phyloP scores from a whole-genome alignment of 2,113 vertebrate species.

The Calypte anna region DNA sequence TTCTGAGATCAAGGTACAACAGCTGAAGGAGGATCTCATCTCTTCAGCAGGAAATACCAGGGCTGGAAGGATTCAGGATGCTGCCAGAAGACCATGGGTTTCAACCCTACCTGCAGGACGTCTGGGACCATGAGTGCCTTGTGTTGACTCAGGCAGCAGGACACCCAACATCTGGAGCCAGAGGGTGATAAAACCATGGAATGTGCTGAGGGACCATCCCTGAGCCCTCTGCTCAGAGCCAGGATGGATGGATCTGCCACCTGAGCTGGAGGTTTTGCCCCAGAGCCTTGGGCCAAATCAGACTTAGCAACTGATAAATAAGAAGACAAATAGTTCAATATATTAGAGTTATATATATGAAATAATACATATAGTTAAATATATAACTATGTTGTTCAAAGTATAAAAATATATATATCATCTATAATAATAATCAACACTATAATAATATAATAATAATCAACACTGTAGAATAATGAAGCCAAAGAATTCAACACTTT shows the following conservation, averaged over 20 bases:
- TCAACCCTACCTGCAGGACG: not conserved
- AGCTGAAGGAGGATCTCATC: not conserved
- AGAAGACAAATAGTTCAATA: too few relatives aligned
- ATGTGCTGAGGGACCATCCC: not conserved
- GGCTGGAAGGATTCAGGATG: not conserved
- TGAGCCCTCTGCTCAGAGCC: not conserved
- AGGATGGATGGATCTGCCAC: not conserved
- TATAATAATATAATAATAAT: too few relatives aligned
- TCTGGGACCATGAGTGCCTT: not conserved
- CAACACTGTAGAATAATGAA: not conserved
- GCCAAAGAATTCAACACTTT: accelerated
- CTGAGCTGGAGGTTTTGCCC: not conserved
- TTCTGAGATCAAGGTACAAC: not conserved
- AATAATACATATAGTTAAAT: too few relatives aligned
- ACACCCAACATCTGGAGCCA: not conserved
- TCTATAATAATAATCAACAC: too few relatives aligned
- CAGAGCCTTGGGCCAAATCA: not conserved
- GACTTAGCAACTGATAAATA: not conserved
- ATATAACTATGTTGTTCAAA: too few relatives aligned
- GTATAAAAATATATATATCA: too few relatives aligned
- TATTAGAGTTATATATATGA: too few relatives aligned
- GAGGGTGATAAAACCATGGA: not conserved
- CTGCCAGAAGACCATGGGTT: not conserved
- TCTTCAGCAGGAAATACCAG: not conserved
- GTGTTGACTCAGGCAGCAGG: not conserved